Evolutionary conservation across 2,888 invertebrate species (phyloP).

Genomic region (Electrophaes corylata): DNA sequence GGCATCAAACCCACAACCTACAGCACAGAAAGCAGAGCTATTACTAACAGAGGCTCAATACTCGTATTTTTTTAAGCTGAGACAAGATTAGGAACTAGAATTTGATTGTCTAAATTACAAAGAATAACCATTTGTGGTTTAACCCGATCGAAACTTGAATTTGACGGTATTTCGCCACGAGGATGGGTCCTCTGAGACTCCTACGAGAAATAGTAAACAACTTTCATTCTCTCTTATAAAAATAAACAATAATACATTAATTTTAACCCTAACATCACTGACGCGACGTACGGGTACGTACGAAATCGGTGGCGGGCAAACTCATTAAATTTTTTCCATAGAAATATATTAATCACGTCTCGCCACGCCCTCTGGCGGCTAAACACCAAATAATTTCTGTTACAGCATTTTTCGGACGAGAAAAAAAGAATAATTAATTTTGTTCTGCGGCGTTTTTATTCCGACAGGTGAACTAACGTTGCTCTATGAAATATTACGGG

Average conservation of each 20-base stretch:
- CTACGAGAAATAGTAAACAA: background rate
- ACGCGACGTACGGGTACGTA: conserved; percentile 2
- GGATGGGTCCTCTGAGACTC: too few species aligned
- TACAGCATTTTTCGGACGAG: conserved; percentile 66
- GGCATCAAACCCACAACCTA: too few species aligned
- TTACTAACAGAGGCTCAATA: too few species aligned
- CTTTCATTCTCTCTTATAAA: background rate
- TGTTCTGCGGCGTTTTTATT: conserved; percentile 64
- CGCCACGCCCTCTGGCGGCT: conserved; percentile 76
- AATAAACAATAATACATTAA: conserved; percentile 15
- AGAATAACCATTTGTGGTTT: too few species aligned
- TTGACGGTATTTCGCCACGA: too few species aligned
- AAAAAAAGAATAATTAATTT: conserved; percentile 78
- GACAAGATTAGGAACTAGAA: too few species aligned
- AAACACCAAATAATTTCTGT: conserved; percentile 83
- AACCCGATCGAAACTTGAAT: too few species aligned
- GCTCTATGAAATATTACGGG: conserved; percentile 19
- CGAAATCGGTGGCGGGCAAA: conserved; percentile 52
- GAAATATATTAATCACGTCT: conserved; percentile 79
- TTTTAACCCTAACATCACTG: conserved; percentile 33
- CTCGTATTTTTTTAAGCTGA: too few species aligned
- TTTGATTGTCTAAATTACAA: too few species aligned
- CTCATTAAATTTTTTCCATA: conserved; percentile 78
- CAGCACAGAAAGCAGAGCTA: too few species aligned
- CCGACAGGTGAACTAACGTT: conserved; percentile 63